Percentiles rank a stretch among this genome's conserved stretches.
phyloP scores from a whole-genome alignment of 2,888 invertebrate species.

The Venustoraphidia nigricollis region DNA sequence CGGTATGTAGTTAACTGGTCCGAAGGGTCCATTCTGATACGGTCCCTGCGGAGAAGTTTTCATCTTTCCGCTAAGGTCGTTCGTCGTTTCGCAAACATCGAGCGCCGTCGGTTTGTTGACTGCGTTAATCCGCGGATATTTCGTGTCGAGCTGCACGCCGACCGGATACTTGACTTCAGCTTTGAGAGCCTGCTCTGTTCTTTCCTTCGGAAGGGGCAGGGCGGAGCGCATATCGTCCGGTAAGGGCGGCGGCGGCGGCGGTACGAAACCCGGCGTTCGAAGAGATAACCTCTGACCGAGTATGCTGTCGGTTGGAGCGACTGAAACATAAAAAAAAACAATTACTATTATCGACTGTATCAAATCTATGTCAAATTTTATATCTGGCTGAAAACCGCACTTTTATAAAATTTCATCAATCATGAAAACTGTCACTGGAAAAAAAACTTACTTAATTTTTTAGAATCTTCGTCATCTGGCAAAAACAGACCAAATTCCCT shows the following conservation, averaged over 20 bases:
- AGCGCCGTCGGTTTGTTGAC: too few relatives aligned
- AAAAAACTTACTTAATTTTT: slow-evolving; percentile 32
- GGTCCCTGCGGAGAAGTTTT: too few relatives aligned
- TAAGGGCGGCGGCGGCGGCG: not conserved
- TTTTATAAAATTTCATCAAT: slow-evolving; percentile 12
- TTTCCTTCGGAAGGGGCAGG: too few relatives aligned
- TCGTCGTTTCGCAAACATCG: too few relatives aligned
- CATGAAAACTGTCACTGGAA: too few relatives aligned
- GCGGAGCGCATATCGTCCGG: too few relatives aligned
- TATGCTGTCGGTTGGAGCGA: not conserved
- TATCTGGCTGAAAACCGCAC: not conserved
- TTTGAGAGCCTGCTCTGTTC: too few relatives aligned
- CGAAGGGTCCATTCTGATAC: not conserved
- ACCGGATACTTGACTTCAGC: too few relatives aligned
- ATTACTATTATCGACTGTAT: not conserved
- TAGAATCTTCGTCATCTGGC: slow-evolving; percentile 49
- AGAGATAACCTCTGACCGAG: slow-evolving; percentile 6
- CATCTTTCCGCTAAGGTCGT: too few relatives aligned
- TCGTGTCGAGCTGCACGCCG: too few relatives aligned
- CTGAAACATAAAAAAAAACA: not conserved
- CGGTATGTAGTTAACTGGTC: slow-evolving; percentile 22
- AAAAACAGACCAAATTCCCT: slow-evolving; percentile 65
- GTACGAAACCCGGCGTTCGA: slow-evolving; percentile 6
- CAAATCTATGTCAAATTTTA: too few relatives aligned
- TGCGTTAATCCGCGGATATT: too few relatives aligned